Conservation (phyloP, 64 coral and sea anemone species). For the Dendrophyllia cribrosa region DNA sequence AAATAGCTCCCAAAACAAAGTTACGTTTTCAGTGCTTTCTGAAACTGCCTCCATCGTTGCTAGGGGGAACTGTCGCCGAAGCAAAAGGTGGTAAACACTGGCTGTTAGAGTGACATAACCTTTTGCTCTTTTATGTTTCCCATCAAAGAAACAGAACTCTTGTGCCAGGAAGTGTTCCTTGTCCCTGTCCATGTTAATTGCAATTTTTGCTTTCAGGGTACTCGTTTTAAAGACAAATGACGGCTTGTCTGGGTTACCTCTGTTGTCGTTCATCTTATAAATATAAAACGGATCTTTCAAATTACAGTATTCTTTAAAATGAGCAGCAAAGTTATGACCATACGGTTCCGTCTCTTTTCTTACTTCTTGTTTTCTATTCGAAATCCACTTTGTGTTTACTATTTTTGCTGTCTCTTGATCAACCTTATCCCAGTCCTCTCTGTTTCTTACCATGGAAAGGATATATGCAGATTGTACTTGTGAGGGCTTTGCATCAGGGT, state of each 20-base stretch:
- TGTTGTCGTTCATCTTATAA: constrained; percentile 60
- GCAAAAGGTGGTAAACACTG: constrained; percentile 71
- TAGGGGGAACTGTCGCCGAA: constrained; percentile 50
- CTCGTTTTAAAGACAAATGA: constrained; percentile 76
- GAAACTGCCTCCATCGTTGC: constrained; percentile 53
- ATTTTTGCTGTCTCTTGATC: constrained; percentile 13
- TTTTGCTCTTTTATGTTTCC: constrained; percentile 34
- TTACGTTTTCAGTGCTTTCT: constrained; percentile 49
- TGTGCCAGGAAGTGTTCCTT: constrained; percentile 37
- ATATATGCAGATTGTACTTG: constrained; percentile 64
- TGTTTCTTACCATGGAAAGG: constrained; percentile 41
- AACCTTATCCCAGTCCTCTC: constrained; percentile 39
- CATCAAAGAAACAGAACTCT: constrained; percentile 65
- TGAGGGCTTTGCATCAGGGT: constrained; percentile 59
- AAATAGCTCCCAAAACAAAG: constrained; percentile 60
- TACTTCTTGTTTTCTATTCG: constrained; percentile 67
- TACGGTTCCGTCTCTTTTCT: constrained; percentile 23
- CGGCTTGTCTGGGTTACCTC: constrained; percentile 65
- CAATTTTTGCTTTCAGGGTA: constrained; percentile 40
- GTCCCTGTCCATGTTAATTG: constrained; percentile 43
- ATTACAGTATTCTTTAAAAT: constrained; percentile 72
- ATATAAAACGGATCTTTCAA: constrained; percentile 57
- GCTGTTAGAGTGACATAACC: constrained; percentile 63
- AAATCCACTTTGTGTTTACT: constrained; percentile 53
- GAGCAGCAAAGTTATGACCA: constrained; percentile 62